Conservation (phyloP, 1,140 invertebrate species). For the Apis laboriosa region DNA sequence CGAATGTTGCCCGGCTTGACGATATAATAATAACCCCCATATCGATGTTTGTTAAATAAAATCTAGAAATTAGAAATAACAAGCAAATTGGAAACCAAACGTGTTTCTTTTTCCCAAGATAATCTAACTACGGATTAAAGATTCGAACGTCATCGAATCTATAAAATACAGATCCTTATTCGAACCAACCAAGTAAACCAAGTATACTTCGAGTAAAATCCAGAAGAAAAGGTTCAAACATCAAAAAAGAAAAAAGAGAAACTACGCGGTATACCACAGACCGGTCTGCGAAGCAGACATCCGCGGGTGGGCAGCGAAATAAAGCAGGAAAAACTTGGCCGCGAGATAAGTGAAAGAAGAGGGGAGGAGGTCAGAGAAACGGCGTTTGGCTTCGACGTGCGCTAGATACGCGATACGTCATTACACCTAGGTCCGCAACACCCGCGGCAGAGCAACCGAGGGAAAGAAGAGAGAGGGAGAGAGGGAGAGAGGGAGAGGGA, state of each 20-base stretch:
- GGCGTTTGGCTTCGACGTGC: conserved; percentile 47
- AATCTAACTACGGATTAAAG: too few relatives aligned
- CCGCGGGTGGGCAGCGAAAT: conserved; percentile 12
- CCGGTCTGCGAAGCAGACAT: background rate
- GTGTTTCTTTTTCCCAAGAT: too few relatives aligned
- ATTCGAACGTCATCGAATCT: too few relatives aligned
- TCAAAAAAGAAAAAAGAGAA: background rate
- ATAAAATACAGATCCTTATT: too few relatives aligned
- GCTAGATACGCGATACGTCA: conserved; percentile 62
- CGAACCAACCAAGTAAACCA: too few relatives aligned
- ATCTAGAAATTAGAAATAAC: too few relatives aligned
- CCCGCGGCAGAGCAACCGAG: conserved; percentile 39
- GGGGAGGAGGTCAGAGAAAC: conserved; percentile 35
- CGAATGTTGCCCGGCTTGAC: too few relatives aligned
- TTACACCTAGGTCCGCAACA: conserved; percentile 68
- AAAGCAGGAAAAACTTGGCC: conserved; percentile 9
- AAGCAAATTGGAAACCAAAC: too few relatives aligned
- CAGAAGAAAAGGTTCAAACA: background rate
- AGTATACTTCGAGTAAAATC: background rate
- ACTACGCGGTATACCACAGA: background rate
- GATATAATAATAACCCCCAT: too few relatives aligned
- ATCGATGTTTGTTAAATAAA: too few relatives aligned
- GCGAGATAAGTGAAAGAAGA: conserved; percentile 44
- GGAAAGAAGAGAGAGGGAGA: background rate
- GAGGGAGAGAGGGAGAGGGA: conserved; percentile 43